Percentiles rank a stretch among this genome's conserved stretches.
Conservation (phyloP, 2,797 vertebrate species). For the Eptatretus atami region DNA sequence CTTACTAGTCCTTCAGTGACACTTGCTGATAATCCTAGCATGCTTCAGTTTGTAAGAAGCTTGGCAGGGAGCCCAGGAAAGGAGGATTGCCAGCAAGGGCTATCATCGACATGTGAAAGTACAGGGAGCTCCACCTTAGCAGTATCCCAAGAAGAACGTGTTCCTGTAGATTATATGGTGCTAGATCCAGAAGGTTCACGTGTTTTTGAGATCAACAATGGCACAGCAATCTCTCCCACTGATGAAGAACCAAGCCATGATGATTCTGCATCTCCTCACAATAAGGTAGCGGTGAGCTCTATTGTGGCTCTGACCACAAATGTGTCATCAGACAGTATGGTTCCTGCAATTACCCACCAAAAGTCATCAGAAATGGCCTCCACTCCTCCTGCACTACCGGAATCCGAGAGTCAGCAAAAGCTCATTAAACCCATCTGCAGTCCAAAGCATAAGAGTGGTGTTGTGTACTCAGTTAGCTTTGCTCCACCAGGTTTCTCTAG, state of each 20-base stretch:
- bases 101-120: background rate
- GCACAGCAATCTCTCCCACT: background rate
- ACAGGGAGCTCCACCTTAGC: background rate
- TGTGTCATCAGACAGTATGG: background rate
- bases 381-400: background rate
- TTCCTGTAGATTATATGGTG: background rate
- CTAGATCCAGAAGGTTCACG: background rate
- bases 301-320: background rate
- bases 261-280: too few species aligned
- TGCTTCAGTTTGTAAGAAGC: slow-evolving; percentile 3
- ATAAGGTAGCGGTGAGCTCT: background rate
- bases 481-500: background rate
- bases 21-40: background rate
- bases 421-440: background rate
- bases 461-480: background rate
- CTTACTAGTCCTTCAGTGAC: background rate
- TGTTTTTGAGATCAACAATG: background rate
- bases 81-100: background rate
- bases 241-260: slow-evolving; percentile 1
- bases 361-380: background rate
- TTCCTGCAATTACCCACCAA: too few species aligned
- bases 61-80: background rate
- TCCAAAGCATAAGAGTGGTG: background rate
- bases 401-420: background rate
- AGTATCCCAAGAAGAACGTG: too few species aligned